Conservation (phyloP, 2,888 invertebrate genomes). For the Nycteola revayana region DNA sequence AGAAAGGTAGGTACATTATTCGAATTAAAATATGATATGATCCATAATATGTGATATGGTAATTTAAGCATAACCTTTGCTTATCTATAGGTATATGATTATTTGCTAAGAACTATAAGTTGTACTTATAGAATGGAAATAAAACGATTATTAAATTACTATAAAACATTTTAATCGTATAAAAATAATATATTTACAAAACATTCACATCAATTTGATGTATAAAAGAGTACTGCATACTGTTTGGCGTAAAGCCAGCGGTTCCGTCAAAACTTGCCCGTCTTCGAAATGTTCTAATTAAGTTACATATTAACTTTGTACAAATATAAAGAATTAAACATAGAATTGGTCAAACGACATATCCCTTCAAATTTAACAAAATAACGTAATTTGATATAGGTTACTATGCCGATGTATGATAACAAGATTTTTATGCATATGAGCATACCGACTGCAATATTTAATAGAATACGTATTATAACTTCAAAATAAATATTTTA, state of each 20-base stretch:
- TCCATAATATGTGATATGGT: too few relatives aligned
- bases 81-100: too few relatives aligned
- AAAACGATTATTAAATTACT: slow-evolving; percentile 39
- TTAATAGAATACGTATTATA: too few relatives aligned
- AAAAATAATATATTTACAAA: slow-evolving; percentile 79
- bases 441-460: too few relatives aligned
- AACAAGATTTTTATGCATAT: too few relatives aligned
- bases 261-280: slow-evolving; percentile 31
- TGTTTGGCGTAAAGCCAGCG: slow-evolving; percentile 52
- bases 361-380: slow-evolving; percentile 23
- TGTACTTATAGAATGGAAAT: slow-evolving; percentile 6
- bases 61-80: too few relatives aligned
- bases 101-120: too few relatives aligned
- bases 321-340: background rate
- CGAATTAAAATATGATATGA: too few relatives aligned
- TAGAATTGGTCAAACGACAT: slow-evolving; percentile 10
- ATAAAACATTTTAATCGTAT: slow-evolving; percentile 65
- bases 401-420: too few relatives aligned
- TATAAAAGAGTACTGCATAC: slow-evolving; percentile 58
- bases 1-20: too few relatives aligned
- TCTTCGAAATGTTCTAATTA: slow-evolving; percentile 16
- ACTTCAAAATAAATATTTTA: too few relatives aligned
- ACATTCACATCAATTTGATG: slow-evolving; percentile 79
- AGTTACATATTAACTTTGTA: slow-evolving; percentile 10
- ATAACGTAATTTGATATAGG: slow-evolving; percentile 21